A percentile compares a stretch with the other conserved stretches of the same genome.
Evolutionary conservation across 2,888 invertebrate genomes (phyloP).

Genomic region (Elmis aenea): DNA sequence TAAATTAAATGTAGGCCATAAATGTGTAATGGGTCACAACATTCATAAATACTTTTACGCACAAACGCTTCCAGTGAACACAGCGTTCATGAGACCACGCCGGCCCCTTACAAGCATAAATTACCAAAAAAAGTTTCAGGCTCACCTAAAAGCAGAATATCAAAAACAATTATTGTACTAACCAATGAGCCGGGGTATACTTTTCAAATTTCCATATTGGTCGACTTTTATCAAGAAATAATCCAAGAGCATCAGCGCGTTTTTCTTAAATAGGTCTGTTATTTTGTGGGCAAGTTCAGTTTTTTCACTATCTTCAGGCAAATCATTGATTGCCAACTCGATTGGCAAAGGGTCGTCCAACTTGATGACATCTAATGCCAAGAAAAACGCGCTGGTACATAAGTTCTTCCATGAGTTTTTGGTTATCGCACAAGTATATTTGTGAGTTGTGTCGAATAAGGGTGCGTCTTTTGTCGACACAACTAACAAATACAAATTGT

Average conservation of each 20-base stretch:
- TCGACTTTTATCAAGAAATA: constrained; percentile 86
- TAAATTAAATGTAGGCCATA: too few species aligned
- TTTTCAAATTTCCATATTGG: constrained; percentile 60
- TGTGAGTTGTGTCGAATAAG: constrained; percentile 85
- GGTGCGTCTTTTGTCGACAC: constrained; percentile 66
- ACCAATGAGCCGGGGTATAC: constrained; percentile 79
- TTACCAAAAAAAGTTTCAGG: too few species aligned
- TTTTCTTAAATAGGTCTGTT: constrained; percentile 61
- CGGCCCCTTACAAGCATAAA: too few species aligned
- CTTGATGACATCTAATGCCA: constrained; percentile 79
- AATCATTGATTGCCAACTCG: constrained; percentile 68
- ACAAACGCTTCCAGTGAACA: too few species aligned
- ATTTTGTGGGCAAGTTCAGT: constrained; percentile 70
- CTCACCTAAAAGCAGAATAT: too few species aligned
- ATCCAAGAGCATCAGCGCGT: constrained; percentile 77
- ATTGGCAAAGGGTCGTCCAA: constrained; percentile 67
- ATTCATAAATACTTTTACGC: too few species aligned
- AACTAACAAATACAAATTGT: constrained; percentile 86
- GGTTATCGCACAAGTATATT: constrained; percentile 78
- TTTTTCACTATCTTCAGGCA: constrained; percentile 70
- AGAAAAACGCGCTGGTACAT: constrained; percentile 91
- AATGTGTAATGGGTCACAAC: too few species aligned
- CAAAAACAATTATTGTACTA: too few species aligned
- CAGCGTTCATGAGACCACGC: too few species aligned
- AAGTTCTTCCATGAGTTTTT: constrained; percentile 70